Conservation (phyloP, 92 coral and sea anemone species). For the Nematostella vectensis region DNA sequence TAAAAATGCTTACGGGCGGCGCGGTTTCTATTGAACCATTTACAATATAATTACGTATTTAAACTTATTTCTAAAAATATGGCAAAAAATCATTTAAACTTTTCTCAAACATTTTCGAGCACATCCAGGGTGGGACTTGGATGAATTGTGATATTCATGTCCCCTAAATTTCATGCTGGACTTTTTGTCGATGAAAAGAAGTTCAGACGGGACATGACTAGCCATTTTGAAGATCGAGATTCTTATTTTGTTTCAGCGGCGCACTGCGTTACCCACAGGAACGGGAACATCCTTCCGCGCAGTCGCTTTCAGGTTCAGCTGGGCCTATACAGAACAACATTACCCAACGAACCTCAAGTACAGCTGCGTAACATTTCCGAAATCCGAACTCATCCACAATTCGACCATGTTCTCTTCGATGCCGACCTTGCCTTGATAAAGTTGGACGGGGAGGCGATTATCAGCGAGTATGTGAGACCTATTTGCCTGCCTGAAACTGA, state of each 20-base stretch:
- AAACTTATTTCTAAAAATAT: not conserved
- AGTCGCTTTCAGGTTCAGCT: slow-evolving; percentile 35
- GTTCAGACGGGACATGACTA: no score
- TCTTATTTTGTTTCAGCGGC: slow-evolving; percentile 54
- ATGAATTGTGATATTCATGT: no score
- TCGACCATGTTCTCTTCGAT: slow-evolving; percentile 45
- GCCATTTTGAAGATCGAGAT: no score
- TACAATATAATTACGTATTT: not conserved
- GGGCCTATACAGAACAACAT: slow-evolving; percentile 60
- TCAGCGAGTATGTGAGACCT: slow-evolving; percentile 67
- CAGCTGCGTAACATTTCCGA: slow-evolving; percentile 57
- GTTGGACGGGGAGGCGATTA: slow-evolving; percentile 59
- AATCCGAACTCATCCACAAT: slow-evolving; percentile 59
- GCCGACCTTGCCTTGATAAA: slow-evolving; percentile 83
- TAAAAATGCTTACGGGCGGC: no score
- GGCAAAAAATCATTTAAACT: no score
- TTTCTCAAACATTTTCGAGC: no score
- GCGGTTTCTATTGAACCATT: no score
- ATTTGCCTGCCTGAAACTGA: slow-evolving; percentile 72
- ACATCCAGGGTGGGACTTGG: no score
- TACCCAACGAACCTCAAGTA: slow-evolving; percentile 56
- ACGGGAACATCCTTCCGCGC: slow-evolving; percentile 24
- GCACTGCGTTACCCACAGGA: slow-evolving; percentile 62
- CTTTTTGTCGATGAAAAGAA: no score
- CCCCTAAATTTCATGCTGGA: no score